A percentile compares a stretch with the other conserved stretches of the same genome.
These are phyloP conservation scores for Thysanoteuthis rhombus DNA, from an alignment of 2,888 invertebrate genomes.

Conservation along the genomic window DNA sequence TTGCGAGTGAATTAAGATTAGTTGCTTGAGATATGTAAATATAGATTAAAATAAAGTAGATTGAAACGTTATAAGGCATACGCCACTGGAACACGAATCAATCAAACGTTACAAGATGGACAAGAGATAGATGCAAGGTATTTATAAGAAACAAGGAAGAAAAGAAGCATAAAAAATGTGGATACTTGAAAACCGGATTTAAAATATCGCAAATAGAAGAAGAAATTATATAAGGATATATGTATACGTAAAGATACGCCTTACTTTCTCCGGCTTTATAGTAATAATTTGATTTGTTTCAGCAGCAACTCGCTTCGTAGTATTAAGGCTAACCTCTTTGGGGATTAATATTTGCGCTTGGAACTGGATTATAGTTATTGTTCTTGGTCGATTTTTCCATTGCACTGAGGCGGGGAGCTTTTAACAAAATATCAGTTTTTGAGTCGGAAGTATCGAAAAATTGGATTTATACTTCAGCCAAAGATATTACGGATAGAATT, in stretches of 20 bases:
- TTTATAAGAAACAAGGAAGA: neutral
- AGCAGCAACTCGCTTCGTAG: neutral
- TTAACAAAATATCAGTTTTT: too few relatives aligned
- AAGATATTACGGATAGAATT: too few relatives aligned
- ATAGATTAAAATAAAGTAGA: constrained; percentile 12
- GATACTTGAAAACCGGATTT: neutral
- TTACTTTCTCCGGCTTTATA: neutral
- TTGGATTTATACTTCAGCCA: too few relatives aligned
- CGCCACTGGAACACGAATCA: neutral
- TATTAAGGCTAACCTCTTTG: neutral
- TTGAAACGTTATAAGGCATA: neutral
- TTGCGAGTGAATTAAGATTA: neutral
- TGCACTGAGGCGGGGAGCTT: too few relatives aligned
- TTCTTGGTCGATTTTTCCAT: neutral
- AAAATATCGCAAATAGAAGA: neutral
- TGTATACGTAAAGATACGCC: neutral
- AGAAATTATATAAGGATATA: neutral
- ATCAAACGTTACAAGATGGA: neutral
- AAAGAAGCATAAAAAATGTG: neutral
- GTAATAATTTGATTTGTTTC: neutral
- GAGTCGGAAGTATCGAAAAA: too few relatives aligned
- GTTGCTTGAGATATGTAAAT: neutral
- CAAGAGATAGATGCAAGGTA: neutral
- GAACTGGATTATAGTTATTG: neutral
- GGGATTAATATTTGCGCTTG: neutral